Evolutionary conservation across 2,797 vertebrate species (phyloP), one percentile per base, ranked within the genome.

Genomic region (Oreochromis grahami): DNA sequence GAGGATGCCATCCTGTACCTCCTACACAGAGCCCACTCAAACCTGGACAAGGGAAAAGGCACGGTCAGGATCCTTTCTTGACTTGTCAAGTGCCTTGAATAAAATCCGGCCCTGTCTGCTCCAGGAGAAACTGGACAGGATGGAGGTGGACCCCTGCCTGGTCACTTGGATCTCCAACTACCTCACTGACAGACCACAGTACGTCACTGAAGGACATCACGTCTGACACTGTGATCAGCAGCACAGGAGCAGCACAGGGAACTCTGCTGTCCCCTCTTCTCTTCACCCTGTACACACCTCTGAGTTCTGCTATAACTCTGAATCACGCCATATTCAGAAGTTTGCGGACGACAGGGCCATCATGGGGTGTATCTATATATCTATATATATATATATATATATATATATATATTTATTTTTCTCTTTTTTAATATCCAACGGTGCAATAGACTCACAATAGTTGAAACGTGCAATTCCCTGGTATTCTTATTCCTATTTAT

Each of bases 311-410:
- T 52, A 24, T 0, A 52, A 24, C n/a, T 52, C n/a, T 52, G 51
- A 52, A 52, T 52, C 0, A 52, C 0, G n/a, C 10, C 10, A 52
- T 2, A 52, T 2, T 21, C 51, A 24, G 10, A 21, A 6, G 51
- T 56, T 56, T 29, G 53, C 24, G 0, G 53, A 29, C 0, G 2
- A 5, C 24, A 56, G 0, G 0, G 24, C 7, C 53, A 56, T 56
- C 53, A 1, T 29, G 0, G 0, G 13, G 4, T 29, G 53, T 56
- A 56, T 56, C 24, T 56, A 6, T 17, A 17, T 58, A 32, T 56
- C 9, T 34, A 34, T 56, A 58, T 58, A 56, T 56, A 5, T 58
- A 32, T n/a, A n/a, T 10, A 32, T 58, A 6, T 58, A 26, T 26
- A 26, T 26, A 26, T 26, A 3, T 26, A 26, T 26, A 3, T 26